Evolutionary conservation across 2,888 invertebrate genomes (phyloP).

Genomic region (Allolobophora icterica): DNA sequence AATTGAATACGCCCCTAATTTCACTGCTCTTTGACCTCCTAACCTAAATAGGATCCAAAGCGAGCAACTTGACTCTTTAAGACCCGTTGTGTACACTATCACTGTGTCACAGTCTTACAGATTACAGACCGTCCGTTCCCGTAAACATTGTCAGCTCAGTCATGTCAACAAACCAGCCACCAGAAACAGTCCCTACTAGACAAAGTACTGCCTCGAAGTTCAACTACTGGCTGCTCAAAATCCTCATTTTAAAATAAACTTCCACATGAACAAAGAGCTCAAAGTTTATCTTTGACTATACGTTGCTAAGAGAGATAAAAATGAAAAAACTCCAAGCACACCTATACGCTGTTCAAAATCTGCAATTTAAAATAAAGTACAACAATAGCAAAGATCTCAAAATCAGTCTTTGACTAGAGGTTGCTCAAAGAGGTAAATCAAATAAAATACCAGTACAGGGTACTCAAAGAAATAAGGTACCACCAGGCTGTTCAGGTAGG

Average conservation of each 20-base stretch:
- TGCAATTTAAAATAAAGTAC: too few relatives aligned
- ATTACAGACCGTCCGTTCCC: too few relatives aligned
- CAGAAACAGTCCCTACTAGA: neutral
- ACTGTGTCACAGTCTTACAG: neutral
- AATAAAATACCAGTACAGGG: too few relatives aligned
- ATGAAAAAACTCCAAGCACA: too few relatives aligned
- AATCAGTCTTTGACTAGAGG: too few relatives aligned
- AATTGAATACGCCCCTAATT: constrained; percentile 2
- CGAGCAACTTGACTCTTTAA: neutral
- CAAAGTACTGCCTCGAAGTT: neutral
- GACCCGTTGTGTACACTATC: neutral
- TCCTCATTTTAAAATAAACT: neutral
- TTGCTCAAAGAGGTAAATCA: too few relatives aligned
- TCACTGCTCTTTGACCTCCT: neutral
- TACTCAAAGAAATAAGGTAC: too few relatives aligned
- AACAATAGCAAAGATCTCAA: too few relatives aligned
- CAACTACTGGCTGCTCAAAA: neutral
- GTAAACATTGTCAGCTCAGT: neutral
- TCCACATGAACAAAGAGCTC: neutral
- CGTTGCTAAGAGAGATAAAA: neutral
- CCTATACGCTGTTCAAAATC: too few relatives aligned
- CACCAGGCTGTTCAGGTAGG: too few relatives aligned
- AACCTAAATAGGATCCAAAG: neutral
- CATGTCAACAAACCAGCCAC: neutral
- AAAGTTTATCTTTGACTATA: neutral